A percentile compares a stretch with the other conserved stretches of the same genome.
Conservation (phyloP, 2,797 vertebrate genomes). For the Tachyglossus aculeatus region DNA sequence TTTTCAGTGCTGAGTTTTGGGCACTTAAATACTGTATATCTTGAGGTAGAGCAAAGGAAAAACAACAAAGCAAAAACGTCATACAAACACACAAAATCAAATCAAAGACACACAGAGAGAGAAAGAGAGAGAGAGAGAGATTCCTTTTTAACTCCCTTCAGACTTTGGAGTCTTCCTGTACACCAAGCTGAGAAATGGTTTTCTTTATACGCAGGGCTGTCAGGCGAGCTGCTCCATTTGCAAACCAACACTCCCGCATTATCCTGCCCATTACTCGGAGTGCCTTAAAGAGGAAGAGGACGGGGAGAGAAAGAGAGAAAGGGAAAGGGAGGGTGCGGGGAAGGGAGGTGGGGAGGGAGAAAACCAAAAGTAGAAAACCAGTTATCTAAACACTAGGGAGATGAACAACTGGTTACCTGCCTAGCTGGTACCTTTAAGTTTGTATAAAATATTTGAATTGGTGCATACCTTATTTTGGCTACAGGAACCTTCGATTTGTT, state of each 20-base stretch:
- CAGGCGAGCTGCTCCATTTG: slow-evolving; percentile 88
- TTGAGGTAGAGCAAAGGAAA: slow-evolving; percentile 87
- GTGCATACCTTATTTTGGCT: too few species aligned
- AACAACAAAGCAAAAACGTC: not conserved
- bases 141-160: slow-evolving; percentile 59
- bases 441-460: too few species aligned
- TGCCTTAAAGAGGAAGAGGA: slow-evolving; percentile 73
- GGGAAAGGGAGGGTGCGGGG: not conserved
- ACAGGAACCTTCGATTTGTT: too few species aligned
- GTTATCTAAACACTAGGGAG: too few species aligned
- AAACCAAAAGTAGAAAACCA: too few species aligned
- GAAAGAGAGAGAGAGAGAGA: not conserved
- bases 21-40: slow-evolving; percentile 68
- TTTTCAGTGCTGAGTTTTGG: slow-evolving; percentile 72
- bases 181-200: slow-evolving; percentile 88
- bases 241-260: slow-evolving; percentile 96
- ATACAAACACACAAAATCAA: slow-evolving; percentile 22
- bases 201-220: slow-evolving; percentile 97
- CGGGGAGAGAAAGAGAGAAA: not conserved
- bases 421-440: too few species aligned
- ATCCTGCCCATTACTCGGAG: slow-evolving; percentile 92
- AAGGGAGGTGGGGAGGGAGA: not conserved
- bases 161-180: slow-evolving; percentile 83
- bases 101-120: slow-evolving; percentile 28
- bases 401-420: too few species aligned